Evolutionary conservation across 2,797 vertebrate genomes (phyloP), one percentile per base, ranked within the genome.

Genomic region (Fundulus diaphanus): DNA sequence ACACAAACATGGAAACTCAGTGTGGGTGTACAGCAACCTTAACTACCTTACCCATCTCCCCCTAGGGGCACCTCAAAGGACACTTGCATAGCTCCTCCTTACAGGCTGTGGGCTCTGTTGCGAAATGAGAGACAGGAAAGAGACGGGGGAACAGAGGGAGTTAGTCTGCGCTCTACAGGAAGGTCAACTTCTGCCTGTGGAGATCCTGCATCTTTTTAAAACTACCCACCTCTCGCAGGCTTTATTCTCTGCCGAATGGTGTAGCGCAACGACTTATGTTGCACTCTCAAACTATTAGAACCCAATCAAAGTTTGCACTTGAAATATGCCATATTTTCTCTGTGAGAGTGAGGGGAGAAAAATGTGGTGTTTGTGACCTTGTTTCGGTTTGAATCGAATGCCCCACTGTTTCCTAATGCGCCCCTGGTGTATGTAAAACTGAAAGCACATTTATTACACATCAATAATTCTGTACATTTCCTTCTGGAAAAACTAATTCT

Each of bases 401-500:
- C 84, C 85, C 88, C 29, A 84, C 88, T 90, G 89, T 90, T 90
- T 88, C 81, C 88, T 93, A 94, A 93, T 90, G 90, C 72, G 89
- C 91, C 92, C 88, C 90, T 80, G 83, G 92, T 89, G 91, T 93
- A 93, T 92, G 87, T 90, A 82, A 89, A 75, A 86, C 88, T 93
- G 92, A 92, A 95, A 92, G 92, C 92, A 89, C 87, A 91, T 92
- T 92, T 93, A 93, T 91, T 93, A 91, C 89, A 93, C 90, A 93
- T 93, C 92, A 94, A 92, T 94, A 94, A 94, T 94, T 96, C 90
- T 94, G 93, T 93, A 94, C 93, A 93, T 95, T 94, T 93, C 89
- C 92, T 93, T 92, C 92, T 79, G 92, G 93, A 93, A 92, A 66
- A 94, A 93, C 92, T 95, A 94, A 96, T 95, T 95, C 93, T 92